These are phyloP conservation scores for Microctonus brassicae DNA, from an alignment of 2,888 invertebrate species.

Conservation along the genomic window DNA sequence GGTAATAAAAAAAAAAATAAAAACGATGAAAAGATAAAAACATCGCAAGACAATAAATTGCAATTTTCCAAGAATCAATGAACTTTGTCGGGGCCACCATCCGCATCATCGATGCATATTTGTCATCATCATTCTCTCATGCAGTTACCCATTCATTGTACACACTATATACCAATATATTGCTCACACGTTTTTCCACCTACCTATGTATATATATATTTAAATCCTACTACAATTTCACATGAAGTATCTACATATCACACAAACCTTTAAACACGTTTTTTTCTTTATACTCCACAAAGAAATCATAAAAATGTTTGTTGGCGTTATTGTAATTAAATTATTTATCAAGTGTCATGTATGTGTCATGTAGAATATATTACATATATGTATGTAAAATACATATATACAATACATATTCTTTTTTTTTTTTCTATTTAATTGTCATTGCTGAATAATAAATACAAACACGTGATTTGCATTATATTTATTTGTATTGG, in stretches of 20 bases:
- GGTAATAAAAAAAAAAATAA: background rate
- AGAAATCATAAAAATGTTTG: constrained; percentile 30
- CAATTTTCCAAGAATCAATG: background rate
- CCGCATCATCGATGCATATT: background rate
- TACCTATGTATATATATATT: too few species aligned
- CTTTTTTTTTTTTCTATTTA: background rate
- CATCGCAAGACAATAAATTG: background rate
- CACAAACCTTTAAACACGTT: background rate
- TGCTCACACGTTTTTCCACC: background rate
- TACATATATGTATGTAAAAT: background rate
- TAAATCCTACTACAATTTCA: background rate
- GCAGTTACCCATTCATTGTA: background rate
- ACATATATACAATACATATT: background rate
- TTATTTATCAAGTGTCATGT: constrained; percentile 2
- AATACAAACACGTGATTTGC: constrained; percentile 19
- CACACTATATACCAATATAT: too few species aligned
- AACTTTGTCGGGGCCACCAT: background rate
- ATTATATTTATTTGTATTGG: constrained; percentile 9
- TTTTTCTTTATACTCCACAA: background rate
- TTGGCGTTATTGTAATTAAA: constrained; percentile 20
- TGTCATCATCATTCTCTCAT: background rate
- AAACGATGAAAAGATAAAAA: background rate
- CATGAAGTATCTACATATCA: background rate
- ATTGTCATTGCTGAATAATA: background rate
- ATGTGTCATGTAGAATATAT: background rate